Conservation (phyloP, 92 coral and sea anemone genomes). For the Porites evermanni region DNA sequence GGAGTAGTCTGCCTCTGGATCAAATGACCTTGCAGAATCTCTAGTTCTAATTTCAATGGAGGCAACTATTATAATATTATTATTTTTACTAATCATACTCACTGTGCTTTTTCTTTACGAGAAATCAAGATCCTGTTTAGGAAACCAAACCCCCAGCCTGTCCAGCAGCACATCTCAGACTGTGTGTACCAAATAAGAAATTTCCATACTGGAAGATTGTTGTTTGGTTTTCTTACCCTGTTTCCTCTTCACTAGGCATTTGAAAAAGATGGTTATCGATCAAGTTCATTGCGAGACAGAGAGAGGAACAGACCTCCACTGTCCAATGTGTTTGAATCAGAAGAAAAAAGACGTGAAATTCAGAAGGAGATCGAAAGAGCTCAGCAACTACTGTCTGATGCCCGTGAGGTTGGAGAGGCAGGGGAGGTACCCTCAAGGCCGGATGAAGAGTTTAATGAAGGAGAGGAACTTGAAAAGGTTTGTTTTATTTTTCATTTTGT, state of each 20-base stretch:
- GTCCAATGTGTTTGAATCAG: constrained; percentile 80
- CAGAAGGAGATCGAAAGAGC: constrained; percentile 90
- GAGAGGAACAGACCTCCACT: constrained; percentile 78
- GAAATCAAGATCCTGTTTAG: too few relatives aligned
- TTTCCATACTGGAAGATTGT: background rate
- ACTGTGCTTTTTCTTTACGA: too few relatives aligned
- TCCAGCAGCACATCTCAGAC: too few relatives aligned
- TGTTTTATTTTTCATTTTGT: background rate
- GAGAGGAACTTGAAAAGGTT: constrained; percentile 86
- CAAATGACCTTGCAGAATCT: too few relatives aligned
- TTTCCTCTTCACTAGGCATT: constrained; percentile 39
- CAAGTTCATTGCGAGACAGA: constrained; percentile 84
- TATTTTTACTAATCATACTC: too few relatives aligned
- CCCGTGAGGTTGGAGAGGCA: constrained; percentile 19
- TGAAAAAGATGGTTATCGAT: constrained; percentile 75
- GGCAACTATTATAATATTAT: too few relatives aligned
- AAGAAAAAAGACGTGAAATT: constrained; percentile 78
- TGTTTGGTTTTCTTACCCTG: background rate
- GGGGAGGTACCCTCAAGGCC: constrained; percentile 39
- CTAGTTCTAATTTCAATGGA: too few relatives aligned
- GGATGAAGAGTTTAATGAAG: constrained; percentile 79
- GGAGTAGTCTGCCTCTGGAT: too few relatives aligned
- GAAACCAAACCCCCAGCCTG: background rate
- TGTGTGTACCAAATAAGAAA: too few relatives aligned
- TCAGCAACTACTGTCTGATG: constrained; percentile 60